Conservation (phyloP, 1,140 invertebrate genomes). For the Cydia pomonella region DNA sequence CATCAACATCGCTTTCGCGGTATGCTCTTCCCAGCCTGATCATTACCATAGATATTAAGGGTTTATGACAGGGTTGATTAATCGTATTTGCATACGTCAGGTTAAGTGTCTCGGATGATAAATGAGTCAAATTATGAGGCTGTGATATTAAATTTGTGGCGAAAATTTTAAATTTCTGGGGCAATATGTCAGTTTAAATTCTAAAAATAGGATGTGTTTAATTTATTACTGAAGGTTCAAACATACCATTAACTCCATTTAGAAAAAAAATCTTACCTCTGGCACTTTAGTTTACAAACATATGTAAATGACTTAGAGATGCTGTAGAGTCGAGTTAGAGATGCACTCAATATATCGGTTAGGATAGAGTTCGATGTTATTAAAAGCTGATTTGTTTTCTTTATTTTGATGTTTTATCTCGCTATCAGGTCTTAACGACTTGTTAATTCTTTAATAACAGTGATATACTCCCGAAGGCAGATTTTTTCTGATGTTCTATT, state of each 20-base stretch:
- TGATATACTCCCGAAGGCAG: no score
- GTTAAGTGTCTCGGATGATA: not conserved
- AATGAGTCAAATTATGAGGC: not conserved
- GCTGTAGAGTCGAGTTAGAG: not conserved
- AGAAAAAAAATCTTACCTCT: not conserved
- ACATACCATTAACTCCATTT: not conserved
- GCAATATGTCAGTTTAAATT: not conserved
- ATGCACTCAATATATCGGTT: not conserved
- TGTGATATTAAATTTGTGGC: not conserved
- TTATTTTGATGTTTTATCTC: no score
- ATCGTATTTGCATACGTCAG: not conserved
- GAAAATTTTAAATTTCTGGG: not conserved
- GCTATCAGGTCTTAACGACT: no score
- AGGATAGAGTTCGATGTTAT: no score
- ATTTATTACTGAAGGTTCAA: not conserved
- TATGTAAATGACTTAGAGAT: conserved; percentile 2
- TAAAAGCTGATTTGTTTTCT: no score
- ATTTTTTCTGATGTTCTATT: no score
- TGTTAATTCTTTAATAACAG: no score
- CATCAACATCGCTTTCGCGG: conserved; percentile 74
- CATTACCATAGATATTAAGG: not conserved
- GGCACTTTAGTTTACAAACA: conserved; percentile 17
- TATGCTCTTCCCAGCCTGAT: conserved; percentile 44
- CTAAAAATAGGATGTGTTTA: not conserved
- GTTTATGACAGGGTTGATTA: not conserved